Evolutionary conservation across 2,888 invertebrate species (phyloP).

Genomic region (Eristalinus sepulchralis): DNA sequence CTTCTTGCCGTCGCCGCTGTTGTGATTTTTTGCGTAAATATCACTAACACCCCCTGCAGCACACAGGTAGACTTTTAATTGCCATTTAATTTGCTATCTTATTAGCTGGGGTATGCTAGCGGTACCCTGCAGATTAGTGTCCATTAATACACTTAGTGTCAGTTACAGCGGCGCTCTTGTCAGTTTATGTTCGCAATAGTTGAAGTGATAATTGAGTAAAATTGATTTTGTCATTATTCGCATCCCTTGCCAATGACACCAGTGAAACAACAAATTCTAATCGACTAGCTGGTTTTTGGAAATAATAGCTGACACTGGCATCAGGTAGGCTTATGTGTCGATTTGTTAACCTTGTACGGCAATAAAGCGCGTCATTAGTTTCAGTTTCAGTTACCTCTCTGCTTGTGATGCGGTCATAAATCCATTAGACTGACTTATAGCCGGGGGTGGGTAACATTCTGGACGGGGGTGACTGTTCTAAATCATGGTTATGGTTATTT

Average conservation of each 20-base stretch:
- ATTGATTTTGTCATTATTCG: conserved; percentile 34
- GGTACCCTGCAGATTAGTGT: conserved; percentile 11
- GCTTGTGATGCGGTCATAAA: neutral
- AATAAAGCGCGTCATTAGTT: neutral
- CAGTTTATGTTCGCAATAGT: conserved; percentile 25
- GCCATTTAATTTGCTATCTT: conserved; percentile 52
- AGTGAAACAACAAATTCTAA: neutral
- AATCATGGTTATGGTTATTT: too few species aligned
- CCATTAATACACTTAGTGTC: conserved; percentile 60
- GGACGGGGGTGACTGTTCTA: too few species aligned
- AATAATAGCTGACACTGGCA: neutral
- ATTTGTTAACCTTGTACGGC: neutral
- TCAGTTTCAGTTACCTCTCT: neutral
- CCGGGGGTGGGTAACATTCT: neutral
- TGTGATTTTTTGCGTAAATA: neutral
- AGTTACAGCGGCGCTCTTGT: conserved; percentile 31
- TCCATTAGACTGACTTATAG: neutral
- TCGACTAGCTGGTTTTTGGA: neutral
- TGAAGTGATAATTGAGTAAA: conserved; percentile 55
- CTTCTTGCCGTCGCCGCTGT: neutral
- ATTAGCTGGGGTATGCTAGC: conserved; percentile 1
- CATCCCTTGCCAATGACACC: neutral
- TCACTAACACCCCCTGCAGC: neutral
- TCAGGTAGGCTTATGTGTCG: neutral
- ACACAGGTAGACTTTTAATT: conserved; percentile 47